These are phyloP conservation scores for Lateolabrax maculatus DNA, from an alignment of 2,797 vertebrate species.

Conservation along the genomic window DNA sequence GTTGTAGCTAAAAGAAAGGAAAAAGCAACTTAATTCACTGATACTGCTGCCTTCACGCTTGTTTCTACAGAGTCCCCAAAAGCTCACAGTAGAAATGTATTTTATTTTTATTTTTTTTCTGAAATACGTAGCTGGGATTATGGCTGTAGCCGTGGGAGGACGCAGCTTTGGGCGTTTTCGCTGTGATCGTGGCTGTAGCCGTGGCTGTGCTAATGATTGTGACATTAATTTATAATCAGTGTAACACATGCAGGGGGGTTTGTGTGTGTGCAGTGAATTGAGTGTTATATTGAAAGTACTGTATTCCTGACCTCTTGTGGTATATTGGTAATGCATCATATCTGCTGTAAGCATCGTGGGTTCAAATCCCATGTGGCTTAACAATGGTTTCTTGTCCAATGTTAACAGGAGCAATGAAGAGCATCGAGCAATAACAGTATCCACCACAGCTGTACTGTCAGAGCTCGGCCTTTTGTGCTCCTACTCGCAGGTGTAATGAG, in stretches of 20 bases:
- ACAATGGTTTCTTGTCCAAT: too few relatives aligned
- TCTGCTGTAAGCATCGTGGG: too few relatives aligned
- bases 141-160: background rate
- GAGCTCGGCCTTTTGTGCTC: constrained; percentile 3
- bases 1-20: too few relatives aligned
- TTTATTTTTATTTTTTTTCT: too few relatives aligned
- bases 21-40: too few relatives aligned
- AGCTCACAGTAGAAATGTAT: too few relatives aligned
- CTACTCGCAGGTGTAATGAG: background rate
- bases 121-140: background rate
- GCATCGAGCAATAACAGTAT: background rate
- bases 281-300: background rate
- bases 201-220: background rate
- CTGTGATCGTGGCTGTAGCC: background rate
- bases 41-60: too few relatives aligned
- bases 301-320: background rate
- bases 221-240: background rate
- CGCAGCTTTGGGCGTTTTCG: background rate
- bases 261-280: background rate
- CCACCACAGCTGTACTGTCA: background rate
- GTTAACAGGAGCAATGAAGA: background rate
- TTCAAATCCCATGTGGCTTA: background rate
- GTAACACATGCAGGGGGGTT: background rate
- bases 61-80: too few relatives aligned
- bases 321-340: too few relatives aligned